These are phyloP conservation scores for Alviniconcha marisindica DNA, from an alignment of 1,140 invertebrate species.

Conservation along the genomic window DNA sequence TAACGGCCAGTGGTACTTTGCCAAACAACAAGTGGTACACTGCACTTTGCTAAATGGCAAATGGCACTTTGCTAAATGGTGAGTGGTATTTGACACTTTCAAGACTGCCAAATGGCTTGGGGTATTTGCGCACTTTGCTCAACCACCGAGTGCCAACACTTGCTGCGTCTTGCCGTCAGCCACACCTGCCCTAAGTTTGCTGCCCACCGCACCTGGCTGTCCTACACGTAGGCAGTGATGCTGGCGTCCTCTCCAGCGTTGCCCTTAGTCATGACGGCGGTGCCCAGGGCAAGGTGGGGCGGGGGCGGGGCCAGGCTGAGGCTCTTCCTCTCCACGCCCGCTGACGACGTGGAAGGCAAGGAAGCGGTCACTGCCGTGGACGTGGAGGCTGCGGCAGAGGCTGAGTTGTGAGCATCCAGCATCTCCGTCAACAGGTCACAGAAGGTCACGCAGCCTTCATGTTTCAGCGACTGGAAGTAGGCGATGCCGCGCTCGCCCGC, in stretches of 20 bases:
- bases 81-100: no score
- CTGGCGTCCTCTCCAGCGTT: neutral
- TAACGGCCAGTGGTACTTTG: no score
- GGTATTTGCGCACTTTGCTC: no score
- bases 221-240: slow-evolving; percentile 20
- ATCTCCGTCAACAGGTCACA: slow-evolving; percentile 71
- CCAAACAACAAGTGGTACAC: no score
- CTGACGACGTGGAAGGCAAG: slow-evolving; percentile 13
- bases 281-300: slow-evolving; percentile 21
- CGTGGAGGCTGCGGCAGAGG: slow-evolving; percentile 39
- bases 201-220: neutral
- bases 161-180: no score
- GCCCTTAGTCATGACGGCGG: neutral
- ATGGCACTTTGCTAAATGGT: no score
- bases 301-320: slow-evolving; percentile 8
- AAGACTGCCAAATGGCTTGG: no score
- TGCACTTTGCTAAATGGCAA: no score
- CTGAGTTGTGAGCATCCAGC: slow-evolving; percentile 68
- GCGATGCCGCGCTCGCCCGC: slow-evolving; percentile 65
- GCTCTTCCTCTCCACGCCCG: slow-evolving; percentile 11
- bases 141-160: no score
- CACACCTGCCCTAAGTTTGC: neutral
- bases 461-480: slow-evolving; percentile 68
- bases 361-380: slow-evolving; percentile 21
- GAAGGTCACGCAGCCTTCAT: slow-evolving; percentile 67